Conservation (phyloP, 2,888 invertebrate species). For the Eupithecia subfuscata region DNA sequence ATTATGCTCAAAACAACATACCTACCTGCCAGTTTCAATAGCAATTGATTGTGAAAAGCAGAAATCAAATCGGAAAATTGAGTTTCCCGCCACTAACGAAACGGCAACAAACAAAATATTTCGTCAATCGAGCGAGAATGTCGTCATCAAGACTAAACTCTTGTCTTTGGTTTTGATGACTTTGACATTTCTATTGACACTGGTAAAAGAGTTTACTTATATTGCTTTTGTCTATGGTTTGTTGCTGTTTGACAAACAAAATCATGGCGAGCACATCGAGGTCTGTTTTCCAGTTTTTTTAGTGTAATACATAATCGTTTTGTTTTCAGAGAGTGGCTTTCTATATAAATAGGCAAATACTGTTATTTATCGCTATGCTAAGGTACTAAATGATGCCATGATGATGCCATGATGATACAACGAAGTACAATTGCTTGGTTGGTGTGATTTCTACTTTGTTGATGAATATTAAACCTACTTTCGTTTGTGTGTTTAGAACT, state of each 20-base stretch:
- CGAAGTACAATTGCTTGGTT: slow-evolving; percentile 52
- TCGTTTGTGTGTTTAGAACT: slow-evolving; percentile 83
- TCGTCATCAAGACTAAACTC: neutral
- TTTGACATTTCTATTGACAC: slow-evolving; percentile 20
- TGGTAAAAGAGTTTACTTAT: slow-evolving; percentile 34
- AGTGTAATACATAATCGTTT: slow-evolving; percentile 54
- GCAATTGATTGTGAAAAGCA: neutral
- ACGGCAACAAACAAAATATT: neutral
- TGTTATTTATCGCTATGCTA: slow-evolving; percentile 1
- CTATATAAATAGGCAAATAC: neutral
- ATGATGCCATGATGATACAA: slow-evolving; percentile 42
- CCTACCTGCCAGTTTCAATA: neutral
- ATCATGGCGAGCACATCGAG: slow-evolving; percentile 88
- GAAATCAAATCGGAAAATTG: neutral
- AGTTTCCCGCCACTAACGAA: neutral
- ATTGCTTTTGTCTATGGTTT: slow-evolving; percentile 55
- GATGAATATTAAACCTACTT: slow-evolving; percentile 62
- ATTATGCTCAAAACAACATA: neutral
- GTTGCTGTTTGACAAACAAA: slow-evolving; percentile 58
- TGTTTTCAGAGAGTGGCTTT: neutral
- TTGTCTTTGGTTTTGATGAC: slow-evolving; percentile 17
- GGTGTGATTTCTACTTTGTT: slow-evolving; percentile 67
- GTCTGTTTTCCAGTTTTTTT: slow-evolving; percentile 77
- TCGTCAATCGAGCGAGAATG: neutral
- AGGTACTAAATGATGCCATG: slow-evolving; percentile 24